phyloP scores from a whole-genome alignment of 1,140 invertebrate genomes.

The Drosophila pachea region DNA sequence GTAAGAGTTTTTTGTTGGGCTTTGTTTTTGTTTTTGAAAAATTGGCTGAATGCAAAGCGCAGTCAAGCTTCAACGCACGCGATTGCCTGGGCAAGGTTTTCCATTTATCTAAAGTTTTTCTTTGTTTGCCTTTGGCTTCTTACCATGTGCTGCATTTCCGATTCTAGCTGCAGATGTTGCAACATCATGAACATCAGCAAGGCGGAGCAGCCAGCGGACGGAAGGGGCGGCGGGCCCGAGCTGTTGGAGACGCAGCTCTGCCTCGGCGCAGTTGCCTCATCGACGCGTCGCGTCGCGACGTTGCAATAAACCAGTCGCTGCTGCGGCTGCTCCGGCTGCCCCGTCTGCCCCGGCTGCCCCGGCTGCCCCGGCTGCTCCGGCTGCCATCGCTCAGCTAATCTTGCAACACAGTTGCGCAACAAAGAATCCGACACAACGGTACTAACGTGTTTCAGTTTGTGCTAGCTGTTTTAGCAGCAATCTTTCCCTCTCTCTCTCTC shows the following conservation, averaged over 20 bases:
- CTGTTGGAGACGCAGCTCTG: slow-evolving; percentile 15
- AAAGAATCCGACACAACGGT: slow-evolving; percentile 78
- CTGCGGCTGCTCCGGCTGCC: slow-evolving; percentile 4
- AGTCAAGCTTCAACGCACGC: slow-evolving; percentile 72
- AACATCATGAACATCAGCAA: slow-evolving; percentile 52
- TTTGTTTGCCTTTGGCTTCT: slow-evolving; percentile 2
- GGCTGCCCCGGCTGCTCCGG: too few species aligned
- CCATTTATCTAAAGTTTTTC: slow-evolving; percentile 31
- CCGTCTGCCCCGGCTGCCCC: too few species aligned
- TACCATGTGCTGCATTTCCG: slow-evolving; percentile 51
- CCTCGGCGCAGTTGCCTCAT: slow-evolving; percentile 63
- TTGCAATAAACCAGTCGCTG: slow-evolving; percentile 76
- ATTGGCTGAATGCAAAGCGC: slow-evolving; percentile 55
- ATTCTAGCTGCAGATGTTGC: slow-evolving; percentile 73
- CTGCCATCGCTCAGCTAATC: slow-evolving; percentile 71
- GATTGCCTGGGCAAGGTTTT: slow-evolving; percentile 47
- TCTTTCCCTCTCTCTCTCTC: slow-evolving; percentile 5
- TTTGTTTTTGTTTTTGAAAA: slow-evolving; percentile 16
- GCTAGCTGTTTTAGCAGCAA: slow-evolving; percentile 28
- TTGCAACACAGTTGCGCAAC: slow-evolving; percentile 79
- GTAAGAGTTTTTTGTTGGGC: slow-evolving; percentile 21
- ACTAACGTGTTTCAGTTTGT: slow-evolving; percentile 71
- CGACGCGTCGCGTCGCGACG: slow-evolving; percentile 39
- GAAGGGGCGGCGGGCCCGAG: background rate
- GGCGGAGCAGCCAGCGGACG: background rate